These are phyloP conservation scores for Propithecus perrieri DNA, from an alignment of 2,797 vertebrate genomes.

Conservation along the genomic window DNA sequence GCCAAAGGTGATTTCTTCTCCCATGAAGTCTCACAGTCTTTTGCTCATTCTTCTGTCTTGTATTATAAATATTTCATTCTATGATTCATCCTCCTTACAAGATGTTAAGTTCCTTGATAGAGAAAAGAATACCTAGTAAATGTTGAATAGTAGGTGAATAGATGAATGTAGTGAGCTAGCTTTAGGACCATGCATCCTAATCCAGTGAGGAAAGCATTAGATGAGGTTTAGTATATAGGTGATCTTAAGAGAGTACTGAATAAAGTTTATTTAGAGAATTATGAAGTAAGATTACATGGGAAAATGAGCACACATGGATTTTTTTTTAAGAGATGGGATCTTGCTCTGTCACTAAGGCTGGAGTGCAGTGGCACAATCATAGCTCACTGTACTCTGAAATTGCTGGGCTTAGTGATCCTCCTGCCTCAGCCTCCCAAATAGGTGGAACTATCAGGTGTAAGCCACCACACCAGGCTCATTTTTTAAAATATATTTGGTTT, in stretches of 20 bases:
- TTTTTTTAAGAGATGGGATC: neutral
- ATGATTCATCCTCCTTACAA: neutral
- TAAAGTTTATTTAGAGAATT: neutral
- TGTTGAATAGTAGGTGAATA: neutral
- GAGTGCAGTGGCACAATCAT: neutral
- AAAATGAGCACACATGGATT: neutral
- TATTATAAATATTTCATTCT: conserved; percentile 4
- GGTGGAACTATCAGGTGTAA: neutral
- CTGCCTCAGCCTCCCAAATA: neutral
- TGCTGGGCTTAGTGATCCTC: neutral
- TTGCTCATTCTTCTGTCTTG: neutral
- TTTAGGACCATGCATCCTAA: neutral
- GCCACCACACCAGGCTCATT: neutral
- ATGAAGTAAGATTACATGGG: neutral
- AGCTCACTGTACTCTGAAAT: neutral
- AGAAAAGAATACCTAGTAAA: neutral
- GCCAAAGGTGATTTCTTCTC: neutral
- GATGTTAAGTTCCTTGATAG: neutral
- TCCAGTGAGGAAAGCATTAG: neutral
- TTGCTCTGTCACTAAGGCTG: neutral
- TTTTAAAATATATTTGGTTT: neutral
- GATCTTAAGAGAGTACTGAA: neutral
- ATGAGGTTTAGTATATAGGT: neutral
- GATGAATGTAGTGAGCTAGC: neutral
- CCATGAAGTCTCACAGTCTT: neutral